Conservation (phyloP, 1,140 invertebrate species). For the Amphibalanus amphitrite region DNA sequence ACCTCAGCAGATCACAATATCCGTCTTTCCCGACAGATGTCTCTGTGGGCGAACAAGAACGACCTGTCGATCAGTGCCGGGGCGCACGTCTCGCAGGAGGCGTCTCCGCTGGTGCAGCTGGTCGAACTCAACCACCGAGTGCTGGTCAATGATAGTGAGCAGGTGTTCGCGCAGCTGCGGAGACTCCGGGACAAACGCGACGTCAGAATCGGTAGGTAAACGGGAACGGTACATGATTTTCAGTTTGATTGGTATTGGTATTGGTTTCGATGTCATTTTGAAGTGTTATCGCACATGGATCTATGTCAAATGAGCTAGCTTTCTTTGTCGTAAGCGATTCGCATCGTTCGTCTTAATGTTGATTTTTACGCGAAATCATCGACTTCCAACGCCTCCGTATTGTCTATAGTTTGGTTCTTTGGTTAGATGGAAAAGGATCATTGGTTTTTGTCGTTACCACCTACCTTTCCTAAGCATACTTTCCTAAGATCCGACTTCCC, state of each 20-base stretch:
- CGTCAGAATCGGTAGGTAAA: conserved; percentile 19
- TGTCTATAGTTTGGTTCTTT: conserved; percentile 9
- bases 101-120: conserved; percentile 43
- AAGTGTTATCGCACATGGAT: no score
- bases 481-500: no score
- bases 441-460: no score
- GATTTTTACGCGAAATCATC: no score
- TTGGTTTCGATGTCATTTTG: no score
- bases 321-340: no score
- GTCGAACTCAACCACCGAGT: conserved; percentile 44
- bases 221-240: no score
- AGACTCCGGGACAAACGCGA: not conserved
- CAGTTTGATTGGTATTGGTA: no score
- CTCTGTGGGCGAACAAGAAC: conserved; percentile 51
- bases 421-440: conserved; percentile 14
- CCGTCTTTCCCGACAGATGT: conserved; percentile 25
- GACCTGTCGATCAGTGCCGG: conserved; percentile 76
- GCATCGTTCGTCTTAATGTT: no score
- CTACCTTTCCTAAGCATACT: no score
- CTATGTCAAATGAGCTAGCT: no score
- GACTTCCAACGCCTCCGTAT: not conserved
- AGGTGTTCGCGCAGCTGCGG: conserved; percentile 33
- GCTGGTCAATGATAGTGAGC: conserved; percentile 44
- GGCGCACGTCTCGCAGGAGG: conserved; percentile 32
- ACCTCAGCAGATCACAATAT: no score